Evolutionary conservation across 2,797 vertebrate genomes (phyloP).

Genomic region (Mastacembelus armatus): DNA sequence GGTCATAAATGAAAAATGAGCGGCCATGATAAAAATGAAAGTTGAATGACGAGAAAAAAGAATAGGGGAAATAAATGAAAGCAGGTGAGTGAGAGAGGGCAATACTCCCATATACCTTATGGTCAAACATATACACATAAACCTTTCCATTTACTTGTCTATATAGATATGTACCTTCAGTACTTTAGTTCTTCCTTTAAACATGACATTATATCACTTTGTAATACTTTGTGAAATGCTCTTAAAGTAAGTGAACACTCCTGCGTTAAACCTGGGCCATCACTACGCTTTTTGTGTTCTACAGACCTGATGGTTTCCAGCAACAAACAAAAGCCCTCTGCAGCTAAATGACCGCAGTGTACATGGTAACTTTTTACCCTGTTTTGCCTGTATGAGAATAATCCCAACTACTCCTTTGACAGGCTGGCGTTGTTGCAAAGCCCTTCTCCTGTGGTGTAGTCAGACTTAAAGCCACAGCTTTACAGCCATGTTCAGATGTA

Average conservation of each 20-base stretch:
- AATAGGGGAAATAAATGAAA: background rate
- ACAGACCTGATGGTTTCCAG: background rate
- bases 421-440: slow-evolving; percentile 63
- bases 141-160: background rate
- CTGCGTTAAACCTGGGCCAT: too few relatives aligned
- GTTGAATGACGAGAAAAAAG: slow-evolving; percentile 25
- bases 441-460: slow-evolving; percentile 63
- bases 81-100: background rate
- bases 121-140: background rate
- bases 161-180: too few relatives aligned
- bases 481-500: slow-evolving; percentile 64
- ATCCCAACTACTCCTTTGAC: slow-evolving; percentile 40
- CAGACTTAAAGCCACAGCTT: slow-evolving; percentile 71
- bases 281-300: too few relatives aligned
- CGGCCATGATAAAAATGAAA: slow-evolving; percentile 13
- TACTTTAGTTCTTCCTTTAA: too few relatives aligned
- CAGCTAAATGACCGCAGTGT: background rate
- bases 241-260: too few relatives aligned
- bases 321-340: background rate
- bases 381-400: slow-evolving; percentile 15
- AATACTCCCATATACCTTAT: slow-evolving; percentile 13
- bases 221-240: too few relatives aligned
- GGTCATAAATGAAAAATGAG: slow-evolving; percentile 39
- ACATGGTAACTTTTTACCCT: background rate
- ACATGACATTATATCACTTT: too few relatives aligned